phyloP scores from a whole-genome alignment of 2,113 vertebrate genomes.

The Chaetura pelagica region DNA sequence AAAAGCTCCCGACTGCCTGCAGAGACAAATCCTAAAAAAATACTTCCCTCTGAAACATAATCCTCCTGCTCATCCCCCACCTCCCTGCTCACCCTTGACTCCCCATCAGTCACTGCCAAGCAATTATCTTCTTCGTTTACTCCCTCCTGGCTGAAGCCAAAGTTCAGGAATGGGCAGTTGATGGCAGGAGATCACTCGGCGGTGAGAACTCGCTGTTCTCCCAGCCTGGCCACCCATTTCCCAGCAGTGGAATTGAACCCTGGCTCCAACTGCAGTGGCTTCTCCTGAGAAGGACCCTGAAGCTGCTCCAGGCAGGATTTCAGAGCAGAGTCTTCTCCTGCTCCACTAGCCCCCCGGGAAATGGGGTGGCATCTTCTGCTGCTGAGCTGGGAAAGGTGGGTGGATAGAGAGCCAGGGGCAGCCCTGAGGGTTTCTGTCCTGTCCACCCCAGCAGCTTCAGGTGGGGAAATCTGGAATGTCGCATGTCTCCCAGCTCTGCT shows the following conservation, averaged over 20 bases:
- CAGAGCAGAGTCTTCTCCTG: not conserved
- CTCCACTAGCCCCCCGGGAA: not conserved
- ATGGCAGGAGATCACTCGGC: constrained; percentile 12
- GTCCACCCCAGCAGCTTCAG: not conserved
- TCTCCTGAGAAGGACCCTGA: not conserved
- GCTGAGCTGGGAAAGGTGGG: not conserved
- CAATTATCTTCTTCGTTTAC: constrained; percentile 46
- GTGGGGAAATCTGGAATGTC: not conserved
- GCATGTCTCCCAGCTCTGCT: accelerated
- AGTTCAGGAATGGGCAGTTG: constrained; percentile 3
- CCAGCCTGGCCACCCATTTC: not conserved
- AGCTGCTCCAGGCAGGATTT: not conserved
- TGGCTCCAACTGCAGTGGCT: not conserved
- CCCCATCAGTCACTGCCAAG: constrained; percentile 47
- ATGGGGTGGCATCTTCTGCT: accelerated
- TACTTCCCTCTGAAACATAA: constrained; percentile 53
- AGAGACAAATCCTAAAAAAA: constrained; percentile 56
- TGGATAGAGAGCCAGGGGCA: not conserved
- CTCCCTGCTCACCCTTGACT: constrained; percentile 24
- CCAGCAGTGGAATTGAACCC: not conserved
- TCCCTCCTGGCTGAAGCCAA: constrained; percentile 17
- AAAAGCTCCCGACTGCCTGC: constrained; percentile 33
- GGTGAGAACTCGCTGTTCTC: constrained; percentile 26
- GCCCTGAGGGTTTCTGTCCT: accelerated
- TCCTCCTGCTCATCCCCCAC: not conserved